Base-by-base conservation (phyloP, 2,888 invertebrate genomes). In the Torymus tubicola region DNA sequence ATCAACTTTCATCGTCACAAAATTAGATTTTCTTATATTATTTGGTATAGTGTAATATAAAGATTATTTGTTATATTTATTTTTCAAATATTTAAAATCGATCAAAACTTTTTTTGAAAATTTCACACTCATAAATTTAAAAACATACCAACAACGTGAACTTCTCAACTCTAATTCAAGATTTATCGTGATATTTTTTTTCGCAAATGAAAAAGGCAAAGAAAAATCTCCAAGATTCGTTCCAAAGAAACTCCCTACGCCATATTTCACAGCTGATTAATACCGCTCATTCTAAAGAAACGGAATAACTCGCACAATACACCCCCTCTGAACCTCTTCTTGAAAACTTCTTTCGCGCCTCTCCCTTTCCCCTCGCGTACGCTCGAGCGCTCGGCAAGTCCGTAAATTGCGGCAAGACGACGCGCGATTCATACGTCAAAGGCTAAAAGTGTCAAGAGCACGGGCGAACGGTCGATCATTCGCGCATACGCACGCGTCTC, bases 391-490 rank as follows among this genome's bases (percentile, higher is more conserved):
- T 16, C 61, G 2, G 14, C 53, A 68, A 76, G 42, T 68, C 50
- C 58, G 31, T 69, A 63, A 76, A 69, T 76, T 69, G 61, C 18
- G 14, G 14, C 31, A 42, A 70, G 65, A 50, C 18, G 24, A 16
- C 18, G 14, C 68, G 55, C 61, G 69, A 76, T 55, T 69, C 76
- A 63, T 69, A 63, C 76, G 69, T 69, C 76, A 76, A 76, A 58
- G 63, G 69, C 53, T 18, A 76, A 76, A 76, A 76, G 71, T 78
- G 78, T 72, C 78, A 72, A 16, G 16, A 67, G 65, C 78, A 72
- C 57, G 65, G 18, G 21, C 52, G 10, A 21, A 50, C 65, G 71
- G 70, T 78, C 65, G 67, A 78, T 72, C 71, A 72, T 78, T 71
- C 76, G 60, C 60, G 18, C 31, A 55, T 42, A 64, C 61, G 24